Percentiles rank a stretch among this genome's conserved stretches.
Conservation (phyloP, 2,797 vertebrate species). For the Anguilla megastoma region DNA sequence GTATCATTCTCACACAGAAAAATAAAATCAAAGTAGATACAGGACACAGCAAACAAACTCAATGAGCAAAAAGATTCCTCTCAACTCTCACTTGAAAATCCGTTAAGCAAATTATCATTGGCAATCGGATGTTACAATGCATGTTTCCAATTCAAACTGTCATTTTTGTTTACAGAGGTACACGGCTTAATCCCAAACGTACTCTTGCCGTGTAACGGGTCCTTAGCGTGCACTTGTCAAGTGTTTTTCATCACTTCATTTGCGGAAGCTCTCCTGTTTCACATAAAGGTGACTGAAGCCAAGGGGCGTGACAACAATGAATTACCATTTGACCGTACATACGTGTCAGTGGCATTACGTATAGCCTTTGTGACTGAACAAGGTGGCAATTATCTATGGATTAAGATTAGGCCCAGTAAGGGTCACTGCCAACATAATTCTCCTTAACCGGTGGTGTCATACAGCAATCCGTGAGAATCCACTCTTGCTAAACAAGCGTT, state of each 20-base stretch:
- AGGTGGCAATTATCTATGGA: slow-evolving; percentile 80
- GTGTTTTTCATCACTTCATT: slow-evolving; percentile 4
- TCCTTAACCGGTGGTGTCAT: slow-evolving; percentile 58
- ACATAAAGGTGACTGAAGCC: background rate
- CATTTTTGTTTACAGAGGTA: slow-evolving; percentile 13
- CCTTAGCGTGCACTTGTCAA: background rate
- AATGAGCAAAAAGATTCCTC: background rate
- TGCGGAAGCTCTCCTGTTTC: background rate
- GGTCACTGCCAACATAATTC: slow-evolving; percentile 69
- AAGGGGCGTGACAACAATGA: slow-evolving; percentile 61
- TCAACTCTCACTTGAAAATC: slow-evolving; percentile 13
- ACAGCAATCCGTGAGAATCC: slow-evolving; percentile 51
- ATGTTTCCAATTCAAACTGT: background rate
- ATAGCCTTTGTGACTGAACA: slow-evolving; percentile 62
- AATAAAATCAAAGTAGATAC: slow-evolving; percentile 34
- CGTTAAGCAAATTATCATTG: slow-evolving; percentile 18
- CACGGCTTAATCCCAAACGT: background rate
- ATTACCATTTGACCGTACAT: slow-evolving; percentile 74
- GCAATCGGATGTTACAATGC: background rate
- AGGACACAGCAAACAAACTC: slow-evolving; percentile 35
- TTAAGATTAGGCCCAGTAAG: slow-evolving; percentile 69
- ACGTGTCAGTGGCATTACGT: slow-evolving; percentile 64
- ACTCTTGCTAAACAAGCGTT: slow-evolving; percentile 10
- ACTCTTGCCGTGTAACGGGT: background rate
- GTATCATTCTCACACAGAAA: slow-evolving; percentile 26